phyloP scores from a whole-genome alignment of 2,797 vertebrate species.

The Salarias fasciatus region DNA sequence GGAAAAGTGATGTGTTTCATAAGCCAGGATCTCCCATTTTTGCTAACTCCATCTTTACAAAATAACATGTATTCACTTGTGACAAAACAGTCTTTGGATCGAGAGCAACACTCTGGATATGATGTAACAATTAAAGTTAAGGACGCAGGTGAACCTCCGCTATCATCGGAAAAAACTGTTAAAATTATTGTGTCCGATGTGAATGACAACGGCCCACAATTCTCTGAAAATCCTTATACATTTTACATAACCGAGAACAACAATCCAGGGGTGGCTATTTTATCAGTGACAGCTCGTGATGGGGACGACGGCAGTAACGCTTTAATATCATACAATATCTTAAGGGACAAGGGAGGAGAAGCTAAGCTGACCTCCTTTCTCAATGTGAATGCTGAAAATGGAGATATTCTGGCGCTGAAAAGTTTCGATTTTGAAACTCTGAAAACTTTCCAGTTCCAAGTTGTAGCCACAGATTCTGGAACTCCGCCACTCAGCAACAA shows the following conservation, averaged over 20 bases:
- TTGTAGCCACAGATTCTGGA: too few relatives aligned
- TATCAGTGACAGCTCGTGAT: constrained; percentile 75
- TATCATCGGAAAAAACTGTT: constrained; percentile 66
- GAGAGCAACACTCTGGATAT: constrained; percentile 66
- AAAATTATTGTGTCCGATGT: constrained; percentile 73
- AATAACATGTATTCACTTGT: constrained; percentile 80
- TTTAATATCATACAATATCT: constrained; percentile 67
- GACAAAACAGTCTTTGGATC: constrained; percentile 70
- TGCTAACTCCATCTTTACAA: constrained; percentile 74
- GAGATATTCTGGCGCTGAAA: constrained; percentile 55
- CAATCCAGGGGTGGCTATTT: constrained; percentile 68
- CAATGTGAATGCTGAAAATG: constrained; percentile 68
- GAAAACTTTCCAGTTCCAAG: constrained; percentile 65
- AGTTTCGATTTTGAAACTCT: constrained; percentile 74
- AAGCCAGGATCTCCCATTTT: constrained; percentile 66
- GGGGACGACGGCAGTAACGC: constrained; percentile 71
- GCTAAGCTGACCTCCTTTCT: constrained; percentile 43
- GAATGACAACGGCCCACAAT: constrained; percentile 81
- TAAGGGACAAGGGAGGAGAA: constrained; percentile 28
- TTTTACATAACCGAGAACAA: constrained; percentile 83
- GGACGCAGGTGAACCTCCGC: constrained; percentile 64
- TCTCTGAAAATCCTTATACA: constrained; percentile 63
- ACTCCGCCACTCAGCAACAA: too few relatives aligned
- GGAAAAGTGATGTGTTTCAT: constrained; percentile 77
- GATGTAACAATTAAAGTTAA: constrained; percentile 60